Conservation (phyloP, 2,797 vertebrate species). For the Tarsius wallacei region DNA sequence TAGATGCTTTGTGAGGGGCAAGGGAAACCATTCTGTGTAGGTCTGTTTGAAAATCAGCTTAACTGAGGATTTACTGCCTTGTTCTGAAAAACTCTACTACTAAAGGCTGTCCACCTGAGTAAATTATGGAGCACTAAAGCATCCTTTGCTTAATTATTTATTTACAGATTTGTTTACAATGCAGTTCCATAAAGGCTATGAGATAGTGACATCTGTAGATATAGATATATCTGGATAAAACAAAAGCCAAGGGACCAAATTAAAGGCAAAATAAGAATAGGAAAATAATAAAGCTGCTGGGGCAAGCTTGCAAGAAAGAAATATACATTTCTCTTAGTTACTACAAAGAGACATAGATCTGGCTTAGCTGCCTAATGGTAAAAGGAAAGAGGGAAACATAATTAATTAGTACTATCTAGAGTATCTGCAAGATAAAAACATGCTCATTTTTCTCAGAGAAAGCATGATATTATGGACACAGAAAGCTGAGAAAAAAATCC, state of each 20-base stretch:
- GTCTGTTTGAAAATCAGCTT: slow-evolving; percentile 1
- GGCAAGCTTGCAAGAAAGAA: not conserved
- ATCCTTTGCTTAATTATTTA: slow-evolving; percentile 58
- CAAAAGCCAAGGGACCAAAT: not conserved
- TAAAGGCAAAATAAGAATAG: slow-evolving; percentile 31
- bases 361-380: not conserved
- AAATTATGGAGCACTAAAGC: not conserved
- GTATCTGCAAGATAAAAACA: not conserved
- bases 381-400: slow-evolving; percentile 4
- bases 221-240: slow-evolving; percentile 5
- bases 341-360: not conserved
- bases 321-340: slow-evolving; percentile 13
- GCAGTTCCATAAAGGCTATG: not conserved
- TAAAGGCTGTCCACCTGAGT: not conserved
- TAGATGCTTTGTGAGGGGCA: not conserved
- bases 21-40: not conserved
- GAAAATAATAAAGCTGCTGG: slow-evolving; percentile 10
- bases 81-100: not conserved
- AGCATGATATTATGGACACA: slow-evolving; percentile 7
- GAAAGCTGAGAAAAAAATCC: not conserved
- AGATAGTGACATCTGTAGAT: not conserved
- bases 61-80: slow-evolving; percentile 12
- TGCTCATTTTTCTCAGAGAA: not conserved
- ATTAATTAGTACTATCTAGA: not conserved
- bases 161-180: slow-evolving; percentile 43